Percentiles rank a stretch among this genome's conserved stretches.
phyloP scores from a whole-genome alignment of 2,113 vertebrate species.

The Plestiodon gilberti region DNA sequence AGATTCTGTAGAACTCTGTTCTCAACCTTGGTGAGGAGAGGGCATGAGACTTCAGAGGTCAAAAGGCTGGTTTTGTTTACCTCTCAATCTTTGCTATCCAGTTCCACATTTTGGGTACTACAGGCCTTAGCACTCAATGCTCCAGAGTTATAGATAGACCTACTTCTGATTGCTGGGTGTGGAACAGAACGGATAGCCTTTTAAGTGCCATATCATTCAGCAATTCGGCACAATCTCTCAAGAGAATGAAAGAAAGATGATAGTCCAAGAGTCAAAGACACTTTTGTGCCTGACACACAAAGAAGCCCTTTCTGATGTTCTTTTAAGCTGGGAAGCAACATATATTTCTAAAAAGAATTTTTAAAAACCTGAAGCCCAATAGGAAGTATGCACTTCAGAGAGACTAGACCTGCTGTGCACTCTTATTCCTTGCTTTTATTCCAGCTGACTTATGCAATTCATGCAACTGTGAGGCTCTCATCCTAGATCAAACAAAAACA shows the following conservation, averaged over 20 bases:
- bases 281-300: background rate
- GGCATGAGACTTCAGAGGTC: too few relatives aligned
- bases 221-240: background rate
- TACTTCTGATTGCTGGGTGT: too few relatives aligned
- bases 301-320: background rate
- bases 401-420: background rate
- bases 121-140: too few relatives aligned
- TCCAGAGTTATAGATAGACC: too few relatives aligned
- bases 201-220: background rate
- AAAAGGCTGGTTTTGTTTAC: too few relatives aligned
- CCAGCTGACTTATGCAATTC: background rate
- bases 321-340: background rate
- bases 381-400: background rate
- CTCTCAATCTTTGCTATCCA: too few relatives aligned
- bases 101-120: too few relatives aligned
- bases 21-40: too few relatives aligned
- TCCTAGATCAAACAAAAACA: conserved; percentile 1
- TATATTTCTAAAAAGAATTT: background rate
- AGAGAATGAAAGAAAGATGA: background rate
- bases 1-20: too few relatives aligned
- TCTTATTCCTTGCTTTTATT: background rate
- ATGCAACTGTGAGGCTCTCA: background rate
- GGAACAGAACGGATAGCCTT: background rate
- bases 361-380: background rate
- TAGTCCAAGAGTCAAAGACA: background rate